A percentile compares a stretch with the other conserved stretches of the same genome.
These are phyloP conservation scores for Hymenochirus boettgeri DNA, from an alignment of 2,113 vertebrate genomes.

Conservation along the genomic window DNA sequence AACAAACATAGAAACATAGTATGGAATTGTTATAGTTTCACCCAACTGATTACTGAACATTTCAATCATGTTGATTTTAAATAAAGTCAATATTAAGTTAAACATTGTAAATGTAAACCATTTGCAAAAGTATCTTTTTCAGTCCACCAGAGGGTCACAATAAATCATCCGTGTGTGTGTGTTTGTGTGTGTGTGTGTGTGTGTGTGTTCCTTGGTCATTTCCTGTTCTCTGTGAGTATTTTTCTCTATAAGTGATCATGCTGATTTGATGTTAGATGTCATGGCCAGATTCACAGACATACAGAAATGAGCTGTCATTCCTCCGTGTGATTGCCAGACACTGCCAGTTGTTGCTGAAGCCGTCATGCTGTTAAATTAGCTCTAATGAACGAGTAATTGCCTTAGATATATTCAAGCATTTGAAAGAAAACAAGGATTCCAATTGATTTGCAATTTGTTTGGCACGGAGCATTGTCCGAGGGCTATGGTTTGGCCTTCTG, in stretches of 20 bases:
- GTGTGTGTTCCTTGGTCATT: constrained; percentile 10
- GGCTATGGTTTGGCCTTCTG: constrained; percentile 95
- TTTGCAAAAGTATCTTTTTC: too few relatives aligned
- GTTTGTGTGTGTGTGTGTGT: too few relatives aligned
- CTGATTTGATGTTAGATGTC: constrained; percentile 21
- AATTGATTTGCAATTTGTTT: constrained; percentile 99
- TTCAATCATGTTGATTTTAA: background rate
- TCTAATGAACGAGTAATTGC: constrained; percentile 99
- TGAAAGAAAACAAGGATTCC: constrained; percentile 98
- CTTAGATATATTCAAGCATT: constrained; percentile 95
- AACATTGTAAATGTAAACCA: too few relatives aligned
- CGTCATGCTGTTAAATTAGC: constrained; percentile 92
- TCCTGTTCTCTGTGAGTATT: constrained; percentile 21
- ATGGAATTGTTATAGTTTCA: too few relatives aligned
- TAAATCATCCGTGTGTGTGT: too few relatives aligned
- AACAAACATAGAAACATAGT: too few relatives aligned
- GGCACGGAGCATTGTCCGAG: constrained; percentile 85
- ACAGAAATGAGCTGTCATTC: constrained; percentile 82
- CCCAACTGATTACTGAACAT: too few relatives aligned
- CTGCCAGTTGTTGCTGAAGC: constrained; percentile 84
- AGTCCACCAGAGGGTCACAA: constrained; percentile 8
- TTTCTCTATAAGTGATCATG: constrained; percentile 16
- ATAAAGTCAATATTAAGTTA: background rate
- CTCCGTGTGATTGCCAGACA: constrained; percentile 74
- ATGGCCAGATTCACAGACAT: constrained; percentile 65